These are phyloP conservation scores for Danaus melanippus DNA, from an alignment of 1,140 invertebrate genomes.

Conservation along the genomic window DNA sequence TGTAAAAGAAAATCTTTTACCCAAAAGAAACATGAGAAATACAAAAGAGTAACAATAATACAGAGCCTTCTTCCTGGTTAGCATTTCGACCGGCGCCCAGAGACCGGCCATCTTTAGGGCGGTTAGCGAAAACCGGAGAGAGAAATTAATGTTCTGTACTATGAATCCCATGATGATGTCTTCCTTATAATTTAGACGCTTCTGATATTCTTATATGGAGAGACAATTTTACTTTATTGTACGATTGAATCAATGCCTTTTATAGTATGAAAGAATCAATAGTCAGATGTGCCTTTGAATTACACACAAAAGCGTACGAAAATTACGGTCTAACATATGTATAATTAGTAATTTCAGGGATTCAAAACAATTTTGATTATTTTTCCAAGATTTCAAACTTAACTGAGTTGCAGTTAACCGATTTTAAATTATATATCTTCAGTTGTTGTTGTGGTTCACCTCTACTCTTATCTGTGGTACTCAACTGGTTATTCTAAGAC, in stretches of 20 bases:
- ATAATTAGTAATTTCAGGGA: slow-evolving; percentile 15
- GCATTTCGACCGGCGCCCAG: slow-evolving; percentile 32
- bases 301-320: slow-evolving; percentile 8
- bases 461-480: too few species aligned
- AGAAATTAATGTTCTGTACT: slow-evolving; percentile 31
- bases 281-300: too few species aligned
- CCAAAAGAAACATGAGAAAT: slow-evolving; percentile 45
- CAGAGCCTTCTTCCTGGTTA: slow-evolving; percentile 13
- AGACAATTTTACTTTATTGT: too few species aligned
- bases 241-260: too few species aligned
- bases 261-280: too few species aligned
- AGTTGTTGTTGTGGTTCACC: too few species aligned
- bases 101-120: slow-evolving; percentile 40
- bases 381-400: too few species aligned
- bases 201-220: too few species aligned
- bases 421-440: too few species aligned
- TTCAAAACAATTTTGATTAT: slow-evolving; percentile 2
- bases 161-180: slow-evolving; percentile 21
- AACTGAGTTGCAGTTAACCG: too few species aligned
- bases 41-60: slow-evolving; percentile 40
- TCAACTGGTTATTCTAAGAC: too few species aligned
- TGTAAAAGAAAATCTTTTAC: slow-evolving; percentile 27
- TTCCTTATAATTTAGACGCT: too few species aligned
- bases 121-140: slow-evolving; percentile 35
- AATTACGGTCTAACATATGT: slow-evolving; percentile 1